Evolutionary conservation across 2,113 vertebrate genomes (phyloP), one percentile per base, ranked within the genome.

Genomic region (Pachycephala philippinensis): DNA sequence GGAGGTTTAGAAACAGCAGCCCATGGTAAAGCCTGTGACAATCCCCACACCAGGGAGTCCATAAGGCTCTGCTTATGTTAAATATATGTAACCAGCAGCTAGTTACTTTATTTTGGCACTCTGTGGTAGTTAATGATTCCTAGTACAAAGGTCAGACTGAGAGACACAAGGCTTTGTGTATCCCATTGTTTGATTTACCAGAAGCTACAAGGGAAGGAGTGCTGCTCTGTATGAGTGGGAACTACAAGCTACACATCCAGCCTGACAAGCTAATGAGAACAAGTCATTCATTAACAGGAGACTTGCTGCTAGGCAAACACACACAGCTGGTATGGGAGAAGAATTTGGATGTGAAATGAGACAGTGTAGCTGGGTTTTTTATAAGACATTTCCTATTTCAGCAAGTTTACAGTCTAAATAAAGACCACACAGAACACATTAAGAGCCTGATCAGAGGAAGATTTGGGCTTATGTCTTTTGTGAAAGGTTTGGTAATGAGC

Each of bases 261-360:
- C 75, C 90, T 84, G 90, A 91, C 87, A 92, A 92, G 79, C 68
- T 90, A 93, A 93, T 90, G 72, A 94, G 95, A 96, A 80, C 85
- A 86, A 96, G 92, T 95, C 90, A 95, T 90, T 96, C 93, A 96
- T 97, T 96, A 97, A 95, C 95, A 94, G 90, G 74, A 94, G 93
- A 90, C 92, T 96, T 93, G 95, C 93, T 97, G 92, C 95, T 96
- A 93, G 79, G 93, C 92, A 96, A 97, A 95, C 90, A 95, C 85
- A 92, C 92, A 81, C 90, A 97, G 90, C 95, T 96, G 95, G 82
- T 86, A 88, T 24, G 44, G 92, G 76, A 94, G 82, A 96, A 97
- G 90, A 95, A 95, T 93, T 86, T 95, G 93, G 93, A 96, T 92
- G 92, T 64, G 88, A 96, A 94, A 92, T 86, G 87, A 94, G 79